Percentiles rank a stretch among this genome's conserved stretches.
Evolutionary conservation across 2,113 vertebrate genomes (phyloP).

Genomic region (Eudyptes chrysolophus): DNA sequence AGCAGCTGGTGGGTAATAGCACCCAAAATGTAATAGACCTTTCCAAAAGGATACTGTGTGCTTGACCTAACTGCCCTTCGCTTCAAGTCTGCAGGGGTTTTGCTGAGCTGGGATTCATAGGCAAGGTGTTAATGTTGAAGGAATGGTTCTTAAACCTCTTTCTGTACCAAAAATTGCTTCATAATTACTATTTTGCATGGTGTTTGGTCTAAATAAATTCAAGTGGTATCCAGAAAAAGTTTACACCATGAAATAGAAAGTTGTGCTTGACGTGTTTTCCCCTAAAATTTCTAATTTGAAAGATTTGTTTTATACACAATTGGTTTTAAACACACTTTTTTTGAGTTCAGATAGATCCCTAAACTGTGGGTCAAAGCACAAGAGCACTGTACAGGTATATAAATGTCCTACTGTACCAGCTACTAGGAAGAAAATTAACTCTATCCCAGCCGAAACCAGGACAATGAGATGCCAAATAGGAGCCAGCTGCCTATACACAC

Average conservation of each 20-base stretch:
- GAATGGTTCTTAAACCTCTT: background rate
- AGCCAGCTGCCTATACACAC: background rate
- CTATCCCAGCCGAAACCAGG: too few relatives aligned
- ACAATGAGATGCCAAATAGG: background rate
- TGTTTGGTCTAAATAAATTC: background rate
- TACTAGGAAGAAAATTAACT: too few relatives aligned
- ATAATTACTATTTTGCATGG: background rate
- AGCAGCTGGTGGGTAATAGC: background rate
- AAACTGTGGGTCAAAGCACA: background rate
- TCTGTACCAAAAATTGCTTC: background rate
- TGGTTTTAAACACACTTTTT: background rate
- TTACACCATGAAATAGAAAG: background rate
- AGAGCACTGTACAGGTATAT: too few relatives aligned
- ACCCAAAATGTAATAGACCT: background rate
- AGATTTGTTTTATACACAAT: background rate
- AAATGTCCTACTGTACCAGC: too few relatives aligned
- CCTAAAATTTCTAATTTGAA: background rate
- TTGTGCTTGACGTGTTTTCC: background rate
- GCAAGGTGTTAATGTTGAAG: background rate
- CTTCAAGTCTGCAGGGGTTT: background rate
- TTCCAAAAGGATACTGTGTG: background rate
- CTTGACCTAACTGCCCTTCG: background rate
- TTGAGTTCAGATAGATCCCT: background rate
- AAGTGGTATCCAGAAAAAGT: background rate
- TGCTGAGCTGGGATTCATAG: background rate